Evolutionary conservation across 2,113 vertebrate species (phyloP), one percentile per base, ranked within the genome.

Genomic region (Salvelinus fontinalis): DNA sequence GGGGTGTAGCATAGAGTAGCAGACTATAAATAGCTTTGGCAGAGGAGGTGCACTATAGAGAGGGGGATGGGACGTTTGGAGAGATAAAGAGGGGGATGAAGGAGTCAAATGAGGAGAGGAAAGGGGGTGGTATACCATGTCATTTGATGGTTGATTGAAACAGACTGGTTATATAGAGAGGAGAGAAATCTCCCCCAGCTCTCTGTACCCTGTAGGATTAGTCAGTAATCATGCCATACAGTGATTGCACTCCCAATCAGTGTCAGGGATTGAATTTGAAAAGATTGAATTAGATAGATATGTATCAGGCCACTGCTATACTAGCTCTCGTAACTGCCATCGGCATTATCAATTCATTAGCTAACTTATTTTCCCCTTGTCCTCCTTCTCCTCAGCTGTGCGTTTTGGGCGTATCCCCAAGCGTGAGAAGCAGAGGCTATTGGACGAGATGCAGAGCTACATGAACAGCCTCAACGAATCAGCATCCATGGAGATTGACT

Each of bases 401-500:
- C 93, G 94, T 75, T 95, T 95, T 67, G 94, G 94, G 1, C 94
- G 94, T 64, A 95, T 95, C 75, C 94, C 93, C 27, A 95, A 95
- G 71, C 84, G 94, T 3, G 94, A 95, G 89, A 95, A 95, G 82
- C 94, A 94, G 86, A 89, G 94, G 24, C 89, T 95, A 0, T 39
- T 95, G 86, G 94, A 95, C 22, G 94, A 95, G 81, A 94, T 95
- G 91, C 93, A 94, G 87, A 94, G 91, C 89, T 94, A 94, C 89
- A 93, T 95, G 92, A 94, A 93, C 84, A 94, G 93, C 86, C 83
- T 95, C 4, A 93, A 93, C 39, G 93, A 94, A 81, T 91, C 93
- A 0, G 79, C 90, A 18, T 79, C 84, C 75, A 83, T 91, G 83
- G 90, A 92, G 14, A 87, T 93, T 83, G 91, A 93, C 48, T 83